phyloP scores from a whole-genome alignment of 2,888 invertebrate species.

The Phalangium opilio region DNA sequence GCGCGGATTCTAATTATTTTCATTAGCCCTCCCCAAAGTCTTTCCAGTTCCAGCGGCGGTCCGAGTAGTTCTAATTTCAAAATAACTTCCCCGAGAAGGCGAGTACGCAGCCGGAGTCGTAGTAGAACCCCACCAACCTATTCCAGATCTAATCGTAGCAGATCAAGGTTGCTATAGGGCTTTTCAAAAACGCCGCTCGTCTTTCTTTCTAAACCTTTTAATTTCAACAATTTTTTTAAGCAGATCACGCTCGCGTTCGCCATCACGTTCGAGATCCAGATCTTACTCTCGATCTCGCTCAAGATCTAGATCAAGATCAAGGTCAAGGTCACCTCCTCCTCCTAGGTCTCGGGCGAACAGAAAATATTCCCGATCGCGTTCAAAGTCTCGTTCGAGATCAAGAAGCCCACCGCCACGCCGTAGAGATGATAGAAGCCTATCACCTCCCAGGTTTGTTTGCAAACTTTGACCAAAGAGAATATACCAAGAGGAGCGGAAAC shows the following conservation, averaged over 20 bases:
- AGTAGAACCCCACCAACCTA: constrained; percentile 4
- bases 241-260: constrained; percentile 20
- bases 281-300: constrained; percentile 17
- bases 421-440: constrained; percentile 36
- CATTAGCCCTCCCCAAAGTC: too few relatives aligned
- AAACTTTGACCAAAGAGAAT: too few relatives aligned
- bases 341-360: neutral
- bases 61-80: too few relatives aligned
- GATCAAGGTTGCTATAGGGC: too few relatives aligned
- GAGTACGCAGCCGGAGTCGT: constrained; percentile 6
- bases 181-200: too few relatives aligned
- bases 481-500: too few relatives aligned
- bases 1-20: too few relatives aligned
- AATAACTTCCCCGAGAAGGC: too few relatives aligned
- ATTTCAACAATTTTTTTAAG: neutral
- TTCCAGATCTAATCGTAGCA: too few relatives aligned
- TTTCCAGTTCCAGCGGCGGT: too few relatives aligned
- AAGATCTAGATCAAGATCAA: constrained; percentile 30
- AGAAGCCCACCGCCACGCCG: constrained; percentile 13
- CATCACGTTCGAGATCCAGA: constrained; percentile 23
- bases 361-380: neutral
- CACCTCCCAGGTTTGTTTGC: constrained; percentile 52
- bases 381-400: constrained; percentile 17
- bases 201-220: constrained; percentile 1
- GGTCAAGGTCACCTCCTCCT: constrained; percentile 21